phyloP scores from a whole-genome alignment of 2,888 invertebrate species.

The Fragum sueziense region DNA sequence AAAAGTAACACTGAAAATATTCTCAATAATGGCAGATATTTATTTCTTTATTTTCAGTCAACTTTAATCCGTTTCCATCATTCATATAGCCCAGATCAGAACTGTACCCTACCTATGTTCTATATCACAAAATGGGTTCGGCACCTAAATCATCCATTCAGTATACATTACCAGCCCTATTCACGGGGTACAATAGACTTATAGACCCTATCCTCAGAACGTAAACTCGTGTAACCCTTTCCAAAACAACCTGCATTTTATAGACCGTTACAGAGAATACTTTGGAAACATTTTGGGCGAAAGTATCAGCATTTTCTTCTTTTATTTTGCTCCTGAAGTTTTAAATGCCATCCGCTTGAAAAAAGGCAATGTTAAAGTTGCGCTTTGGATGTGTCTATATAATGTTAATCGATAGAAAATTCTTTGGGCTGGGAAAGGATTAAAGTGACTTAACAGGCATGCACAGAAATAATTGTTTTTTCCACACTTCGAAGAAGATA shows the following conservation, averaged over 20 bases:
- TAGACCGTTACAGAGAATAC: background rate
- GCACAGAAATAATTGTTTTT: conserved; percentile 56
- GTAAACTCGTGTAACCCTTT: conserved; percentile 57
- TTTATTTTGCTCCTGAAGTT: background rate
- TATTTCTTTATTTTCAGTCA: no score
- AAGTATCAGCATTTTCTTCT: background rate
- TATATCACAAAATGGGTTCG: background rate
- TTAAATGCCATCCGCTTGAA: no score
- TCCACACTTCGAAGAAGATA: conserved; percentile 56
- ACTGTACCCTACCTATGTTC: no score
- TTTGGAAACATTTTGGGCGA: background rate
- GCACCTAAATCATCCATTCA: background rate
- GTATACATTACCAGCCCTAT: conserved; percentile 34
- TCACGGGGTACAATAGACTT: conserved; percentile 55
- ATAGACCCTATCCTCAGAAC: conserved; percentile 43
- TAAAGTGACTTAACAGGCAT: conserved; percentile 49
- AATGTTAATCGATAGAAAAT: no score
- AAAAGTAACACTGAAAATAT: no score
- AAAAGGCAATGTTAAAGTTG: no score
- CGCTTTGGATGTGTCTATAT: no score
- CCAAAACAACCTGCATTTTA: background rate
- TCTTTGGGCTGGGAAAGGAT: no score
- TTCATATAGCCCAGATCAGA: no score
- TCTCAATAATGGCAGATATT: no score
- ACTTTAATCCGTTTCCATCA: no score